A percentile compares a stretch with the other conserved stretches of the same genome.
Evolutionary conservation across 2,888 invertebrate species (phyloP).

Genomic region (Ophion ventricosus): DNA sequence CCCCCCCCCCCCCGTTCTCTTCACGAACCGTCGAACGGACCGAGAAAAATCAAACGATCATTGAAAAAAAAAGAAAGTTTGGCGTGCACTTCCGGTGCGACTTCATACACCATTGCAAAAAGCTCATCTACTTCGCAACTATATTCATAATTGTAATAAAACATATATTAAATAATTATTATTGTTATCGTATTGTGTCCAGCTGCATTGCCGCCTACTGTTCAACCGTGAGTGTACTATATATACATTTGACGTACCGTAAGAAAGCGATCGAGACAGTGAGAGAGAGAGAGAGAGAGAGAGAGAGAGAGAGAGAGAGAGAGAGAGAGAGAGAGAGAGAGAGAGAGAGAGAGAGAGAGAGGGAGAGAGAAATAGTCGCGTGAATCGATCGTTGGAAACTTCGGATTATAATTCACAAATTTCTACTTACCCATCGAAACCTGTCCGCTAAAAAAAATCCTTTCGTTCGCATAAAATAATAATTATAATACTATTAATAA

Average conservation of each 20-base stretch:
- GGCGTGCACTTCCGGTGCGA: not conserved
- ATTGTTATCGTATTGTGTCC: conserved; percentile 63
- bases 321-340: conserved; percentile 1
- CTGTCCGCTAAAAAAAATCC: conserved; percentile 10
- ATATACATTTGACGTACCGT: conserved; percentile 55
- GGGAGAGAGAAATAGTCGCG: not conserved
- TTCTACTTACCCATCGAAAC: conserved; percentile 30
- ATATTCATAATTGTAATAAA: not conserved
- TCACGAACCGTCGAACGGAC: not conserved
- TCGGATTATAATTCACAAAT: conserved; percentile 31
- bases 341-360: too few relatives aligned
- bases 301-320: not conserved
- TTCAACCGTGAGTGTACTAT: conserved; percentile 75
- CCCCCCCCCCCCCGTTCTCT: not conserved
- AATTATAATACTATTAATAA: conserved; percentile 24
- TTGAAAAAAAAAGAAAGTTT: not conserved
- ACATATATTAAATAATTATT: not conserved
- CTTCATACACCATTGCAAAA: conserved; percentile 21
- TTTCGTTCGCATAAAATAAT: conserved; percentile 28
- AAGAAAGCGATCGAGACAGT: conserved; percentile 31
- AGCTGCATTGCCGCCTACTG: conserved; percentile 80
- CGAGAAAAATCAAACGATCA: not conserved
- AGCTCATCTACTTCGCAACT: not conserved
- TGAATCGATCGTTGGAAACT: conserved; percentile 36
- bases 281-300: not conserved